Evolutionary conservation across 2,797 vertebrate species (phyloP), one percentile per base, ranked within the genome.

Genomic region (Sebastes itinus): DNA sequence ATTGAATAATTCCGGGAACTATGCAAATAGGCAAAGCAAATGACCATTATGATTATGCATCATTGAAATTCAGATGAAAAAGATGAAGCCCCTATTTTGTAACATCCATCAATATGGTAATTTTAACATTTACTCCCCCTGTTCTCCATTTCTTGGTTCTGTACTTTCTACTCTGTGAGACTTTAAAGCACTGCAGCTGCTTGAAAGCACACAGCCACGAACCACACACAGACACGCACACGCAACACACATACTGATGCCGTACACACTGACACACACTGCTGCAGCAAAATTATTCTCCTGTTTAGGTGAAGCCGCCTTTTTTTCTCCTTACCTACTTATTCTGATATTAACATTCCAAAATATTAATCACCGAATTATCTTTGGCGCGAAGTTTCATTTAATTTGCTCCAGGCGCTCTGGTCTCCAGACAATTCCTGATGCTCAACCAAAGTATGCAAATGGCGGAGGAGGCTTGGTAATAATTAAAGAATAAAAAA

Each of bases 21-120:
- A 93, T 94, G 92, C 92, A 94, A 93, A 94, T 92, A 85, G 84
- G 86, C 81, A 77, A 78, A 87, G 91, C 85, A 93, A 94, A 94
- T 95, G 91, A 92, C 89, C 87, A 84, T 92, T 88, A 86, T 93
- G 88, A 93, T 92, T 93, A 94, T 94, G 93, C 90, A 77, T 91
- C 89, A 92, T 91, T 90, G 90, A 92, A 94, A 94, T 92, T 94
- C 92, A 87, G 90, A 90, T 89, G 82, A 90, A 91, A 93, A 92
- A 88, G 88, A 92, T 94, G 90, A 93, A 92, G 85, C 83, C 92
- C 83, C 85, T 95, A 95, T 95, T 96, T 94, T 92, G 92, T 91
- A 92, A 87, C 95, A 95, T 95, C 95, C 93, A 96, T 97, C 97
- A 97, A 97, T 97, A 97, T 97, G 96, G 82, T 97, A 97, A 97